Evolutionary conservation across 2,888 invertebrate species (phyloP).

Genomic region (Microchrysa polita): DNA sequence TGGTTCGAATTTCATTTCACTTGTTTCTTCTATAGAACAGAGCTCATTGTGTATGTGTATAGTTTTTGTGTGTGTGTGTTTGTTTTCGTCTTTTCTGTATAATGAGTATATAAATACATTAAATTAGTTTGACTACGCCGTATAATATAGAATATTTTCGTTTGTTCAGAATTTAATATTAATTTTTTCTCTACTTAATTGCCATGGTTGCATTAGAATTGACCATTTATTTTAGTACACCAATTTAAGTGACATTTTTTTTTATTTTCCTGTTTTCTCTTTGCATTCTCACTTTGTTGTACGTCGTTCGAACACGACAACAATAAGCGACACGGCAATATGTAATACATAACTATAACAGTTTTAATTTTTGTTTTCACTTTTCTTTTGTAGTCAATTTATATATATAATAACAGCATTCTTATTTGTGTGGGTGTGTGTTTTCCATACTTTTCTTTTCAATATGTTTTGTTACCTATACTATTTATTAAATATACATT

Average conservation of each 20-base stretch:
- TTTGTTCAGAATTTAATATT: background rate
- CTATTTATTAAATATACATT: slow-evolving; percentile 23
- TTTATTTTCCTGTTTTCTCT: too few species aligned
- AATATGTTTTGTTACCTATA: background rate
- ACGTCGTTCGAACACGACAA: background rate
- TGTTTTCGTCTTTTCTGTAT: background rate
- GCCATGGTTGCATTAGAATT: slow-evolving; percentile 27
- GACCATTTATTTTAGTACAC: slow-evolving; percentile 18
- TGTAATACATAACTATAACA: background rate
- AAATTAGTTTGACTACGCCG: slow-evolving; percentile 23
- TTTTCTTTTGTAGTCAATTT: too few species aligned
- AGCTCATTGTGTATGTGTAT: background rate
- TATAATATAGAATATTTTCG: slow-evolving; percentile 19
- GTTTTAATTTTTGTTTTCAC: slow-evolving; percentile 14
- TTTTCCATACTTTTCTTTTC: slow-evolving; percentile 13
- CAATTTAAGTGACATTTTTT: too few species aligned
- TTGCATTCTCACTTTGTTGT: background rate
- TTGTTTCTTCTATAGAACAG: slow-evolving; percentile 7
- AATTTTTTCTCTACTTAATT: slow-evolving; percentile 23
- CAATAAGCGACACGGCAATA: slow-evolving; percentile 23
- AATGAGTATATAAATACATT: background rate
- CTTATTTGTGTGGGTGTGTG: too few species aligned
- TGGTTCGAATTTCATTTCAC: slow-evolving; percentile 22
- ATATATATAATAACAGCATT: too few species aligned
- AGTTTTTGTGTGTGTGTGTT: background rate